These are phyloP conservation scores for Phenganax stokvisi DNA, from an alignment of 92 coral and sea anemone genomes.

Conservation along the genomic window DNA sequence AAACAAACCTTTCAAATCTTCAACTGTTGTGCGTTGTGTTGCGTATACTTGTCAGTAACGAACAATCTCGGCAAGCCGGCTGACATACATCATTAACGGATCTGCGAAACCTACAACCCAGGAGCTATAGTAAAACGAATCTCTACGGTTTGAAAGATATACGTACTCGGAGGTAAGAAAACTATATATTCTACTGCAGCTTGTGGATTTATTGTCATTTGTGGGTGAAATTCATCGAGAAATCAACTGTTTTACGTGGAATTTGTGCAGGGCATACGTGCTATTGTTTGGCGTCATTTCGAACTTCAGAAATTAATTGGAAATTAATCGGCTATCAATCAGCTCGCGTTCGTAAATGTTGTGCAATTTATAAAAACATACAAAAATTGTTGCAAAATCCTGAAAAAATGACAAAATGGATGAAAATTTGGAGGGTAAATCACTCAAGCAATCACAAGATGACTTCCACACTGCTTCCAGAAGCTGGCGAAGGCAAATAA, in stretches of 20 bases:
- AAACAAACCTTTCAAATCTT: no score
- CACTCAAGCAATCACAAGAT: neutral
- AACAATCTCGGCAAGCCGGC: no score
- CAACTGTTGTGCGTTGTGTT: no score
- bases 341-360: conserved; percentile 4
- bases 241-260: neutral
- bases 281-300: neutral
- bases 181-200: neutral
- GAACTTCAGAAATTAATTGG: neutral
- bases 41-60: no score
- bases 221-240: neutral
- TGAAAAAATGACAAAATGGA: neutral
- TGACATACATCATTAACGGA: no score
- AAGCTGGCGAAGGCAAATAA: neutral
- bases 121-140: neutral
- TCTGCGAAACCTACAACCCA: no score
- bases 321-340: neutral
- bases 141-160: neutral
- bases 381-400: neutral
- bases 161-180: neutral
- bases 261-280: neutral
- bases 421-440: neutral
- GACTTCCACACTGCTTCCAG: neutral
- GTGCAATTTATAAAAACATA: neutral
- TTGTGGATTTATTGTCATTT: neutral